These are phyloP conservation scores for Armadillidium nasatum DNA, from an alignment of 1,140 invertebrate genomes.

Conservation along the genomic window DNA sequence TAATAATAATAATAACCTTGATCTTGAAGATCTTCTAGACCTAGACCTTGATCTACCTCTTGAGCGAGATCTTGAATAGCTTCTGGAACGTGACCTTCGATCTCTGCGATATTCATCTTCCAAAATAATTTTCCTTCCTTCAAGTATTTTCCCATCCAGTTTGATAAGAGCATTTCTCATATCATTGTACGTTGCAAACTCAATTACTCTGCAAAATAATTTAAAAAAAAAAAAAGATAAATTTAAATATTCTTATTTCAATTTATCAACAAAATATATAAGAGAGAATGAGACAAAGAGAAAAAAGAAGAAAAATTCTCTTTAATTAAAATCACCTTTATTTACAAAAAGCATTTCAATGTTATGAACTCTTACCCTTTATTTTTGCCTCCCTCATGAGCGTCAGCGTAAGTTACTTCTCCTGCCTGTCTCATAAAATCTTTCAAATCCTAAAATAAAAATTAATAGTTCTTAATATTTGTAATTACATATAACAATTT, in stretches of 20 bases:
- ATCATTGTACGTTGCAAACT: constrained; percentile 86
- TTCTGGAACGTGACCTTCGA: constrained; percentile 53
- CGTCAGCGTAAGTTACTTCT: constrained; percentile 98
- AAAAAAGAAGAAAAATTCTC: too few relatives aligned
- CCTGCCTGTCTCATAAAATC: constrained; percentile 99
- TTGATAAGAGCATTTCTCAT: constrained; percentile 95
- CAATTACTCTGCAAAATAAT: constrained; percentile 69
- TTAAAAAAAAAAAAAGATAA: too few relatives aligned
- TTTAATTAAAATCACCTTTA: too few relatives aligned
- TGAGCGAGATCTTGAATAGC: constrained; percentile 54
- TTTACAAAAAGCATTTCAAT: too few relatives aligned
- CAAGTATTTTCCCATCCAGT: constrained; percentile 91
- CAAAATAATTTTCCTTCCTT: constrained; percentile 83
- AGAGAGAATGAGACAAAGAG: too few relatives aligned
- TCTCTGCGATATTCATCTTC: constrained; percentile 72
- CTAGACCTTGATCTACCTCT: constrained; percentile 43
- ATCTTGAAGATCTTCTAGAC: neutral
- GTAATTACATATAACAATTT: too few relatives aligned
- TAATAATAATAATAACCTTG: too few relatives aligned
- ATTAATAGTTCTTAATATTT: neutral
- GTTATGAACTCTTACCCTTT: constrained; percentile 73
- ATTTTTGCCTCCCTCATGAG: constrained; percentile 91
- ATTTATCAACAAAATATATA: too few relatives aligned
- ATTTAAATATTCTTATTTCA: too few relatives aligned
- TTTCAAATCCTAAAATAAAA: constrained; percentile 78